Percentiles rank a stretch among this genome's conserved stretches.
These are phyloP conservation scores for Terrapene triunguis DNA, from an alignment of 2,113 vertebrate species.

Conservation along the genomic window DNA sequence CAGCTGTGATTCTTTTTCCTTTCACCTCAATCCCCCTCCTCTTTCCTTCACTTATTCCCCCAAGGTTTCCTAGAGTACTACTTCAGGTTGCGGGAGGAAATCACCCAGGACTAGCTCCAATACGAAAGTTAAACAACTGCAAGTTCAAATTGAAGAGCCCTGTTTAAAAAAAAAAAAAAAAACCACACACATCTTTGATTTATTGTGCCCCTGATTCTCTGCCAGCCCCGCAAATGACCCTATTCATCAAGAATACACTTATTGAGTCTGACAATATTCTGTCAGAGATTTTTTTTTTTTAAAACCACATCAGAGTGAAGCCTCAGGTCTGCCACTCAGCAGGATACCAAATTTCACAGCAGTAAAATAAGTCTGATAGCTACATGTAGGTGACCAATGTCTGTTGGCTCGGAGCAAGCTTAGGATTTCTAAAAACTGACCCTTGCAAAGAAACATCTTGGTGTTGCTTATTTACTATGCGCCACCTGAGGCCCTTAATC, in stretches of 20 bases:
- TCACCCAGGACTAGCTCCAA: not conserved
- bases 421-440: not conserved
- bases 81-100: not conserved
- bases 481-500: not conserved
- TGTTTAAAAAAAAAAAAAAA: not conserved
- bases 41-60: not conserved
- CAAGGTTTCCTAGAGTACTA: not conserved
- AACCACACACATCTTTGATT: not conserved
- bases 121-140: conserved; percentile 1
- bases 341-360: not conserved
- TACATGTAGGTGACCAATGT: not conserved
- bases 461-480: not conserved
- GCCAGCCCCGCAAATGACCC: not conserved
- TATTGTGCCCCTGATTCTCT: not conserved
- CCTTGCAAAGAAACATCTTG: not conserved
- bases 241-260: not conserved
- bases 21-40: not conserved
- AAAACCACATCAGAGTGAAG: not conserved
- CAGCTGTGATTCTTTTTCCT: not conserved
- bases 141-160: not conserved
- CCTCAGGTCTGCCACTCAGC: not conserved
- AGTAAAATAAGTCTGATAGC: not conserved
- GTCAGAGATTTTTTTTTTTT: not conserved
- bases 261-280: not conserved
- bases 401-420: not conserved